Evolutionary conservation across 2,888 invertebrate species (phyloP), one percentile per base, ranked within the genome.

Genomic region (Bombylius discolor): DNA sequence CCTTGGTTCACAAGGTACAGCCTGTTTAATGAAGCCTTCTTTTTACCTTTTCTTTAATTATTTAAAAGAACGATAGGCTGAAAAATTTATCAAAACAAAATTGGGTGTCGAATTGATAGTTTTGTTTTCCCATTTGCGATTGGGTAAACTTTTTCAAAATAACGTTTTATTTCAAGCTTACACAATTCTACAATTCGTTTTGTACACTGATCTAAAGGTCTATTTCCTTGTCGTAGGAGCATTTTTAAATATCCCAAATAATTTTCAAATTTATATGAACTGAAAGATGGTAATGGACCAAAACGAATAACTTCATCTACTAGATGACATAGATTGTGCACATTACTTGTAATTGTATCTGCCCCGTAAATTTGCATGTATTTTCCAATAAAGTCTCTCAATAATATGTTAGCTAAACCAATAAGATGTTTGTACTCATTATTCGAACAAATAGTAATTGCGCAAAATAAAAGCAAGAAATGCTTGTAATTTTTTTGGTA

Each of bases 141-240:
- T 8, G 11, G 39, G 11, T 42, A 42, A 4, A 42, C 12, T 11
- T 11, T 11, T 42, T 42, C 5, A 11, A 42, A 1, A 42, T 5
- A 2, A 42, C 5, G 39, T 8, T 42, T 42, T 42, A 42, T 42
- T 42, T 42, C 39, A 42, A 42, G 39, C 11, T 42, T 42, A 11
- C 5, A 42, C 11, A 42, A 42, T 61, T 64, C 64, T 32, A 53
- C 47, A 44, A 64, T 47, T 49, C 62, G 51, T 58, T 62, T 63
- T 42, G 64, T 64, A 33, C 62, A 57, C 59, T 65, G 63, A 14
- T 52, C 52, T 46, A 64, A 51, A 5, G 11, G 39, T 11, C 4
- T 42, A 11, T 42, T 11, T 42, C 6, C 39, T 42, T 42, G 39
- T 42, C 39, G 39, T 11, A 42, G 39, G 8, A 42, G 11, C 2